These are phyloP conservation scores for Drosophila repletoides DNA, from an alignment of 1,140 invertebrate species.

Conservation along the genomic window DNA sequence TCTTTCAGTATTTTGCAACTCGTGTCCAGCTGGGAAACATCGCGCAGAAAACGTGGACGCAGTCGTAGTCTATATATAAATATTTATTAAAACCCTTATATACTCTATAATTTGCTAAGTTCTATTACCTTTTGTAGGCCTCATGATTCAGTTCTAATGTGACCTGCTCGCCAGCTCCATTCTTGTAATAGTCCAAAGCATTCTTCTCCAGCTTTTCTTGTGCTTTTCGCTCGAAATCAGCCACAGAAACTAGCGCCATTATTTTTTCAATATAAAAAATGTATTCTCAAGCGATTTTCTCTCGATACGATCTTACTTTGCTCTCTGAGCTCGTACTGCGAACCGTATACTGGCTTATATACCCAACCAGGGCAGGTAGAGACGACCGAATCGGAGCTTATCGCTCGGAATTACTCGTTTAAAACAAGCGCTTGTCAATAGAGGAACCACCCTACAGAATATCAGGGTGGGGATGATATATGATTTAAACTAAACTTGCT, in stretches of 20 bases:
- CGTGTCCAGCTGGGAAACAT: constrained; percentile 88
- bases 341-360: too few species aligned
- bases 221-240: constrained; percentile 92
- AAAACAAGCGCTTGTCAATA: too few species aligned
- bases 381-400: too few species aligned
- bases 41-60: constrained; percentile 89
- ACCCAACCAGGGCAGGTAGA: too few species aligned
- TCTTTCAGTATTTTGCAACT: constrained; percentile 87
- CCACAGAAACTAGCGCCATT: constrained; percentile 86
- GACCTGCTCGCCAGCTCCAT: constrained; percentile 92
- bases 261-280: too few species aligned
- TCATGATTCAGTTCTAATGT: constrained; percentile 89
- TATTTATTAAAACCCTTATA: background rate
- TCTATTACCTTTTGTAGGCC: constrained; percentile 85
- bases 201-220: constrained; percentile 86
- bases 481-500: too few species aligned
- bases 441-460: too few species aligned
- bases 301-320: too few species aligned
- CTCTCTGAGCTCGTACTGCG: too few species aligned
- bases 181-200: constrained; percentile 92
- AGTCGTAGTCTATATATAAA: constrained; percentile 83
- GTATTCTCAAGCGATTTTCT: too few species aligned
- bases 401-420: too few species aligned
- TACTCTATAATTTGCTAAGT: background rate
- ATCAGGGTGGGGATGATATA: too few species aligned